Base-by-base conservation (phyloP, 2,113 vertebrate species). In the Podarcis raffonei region DNA sequence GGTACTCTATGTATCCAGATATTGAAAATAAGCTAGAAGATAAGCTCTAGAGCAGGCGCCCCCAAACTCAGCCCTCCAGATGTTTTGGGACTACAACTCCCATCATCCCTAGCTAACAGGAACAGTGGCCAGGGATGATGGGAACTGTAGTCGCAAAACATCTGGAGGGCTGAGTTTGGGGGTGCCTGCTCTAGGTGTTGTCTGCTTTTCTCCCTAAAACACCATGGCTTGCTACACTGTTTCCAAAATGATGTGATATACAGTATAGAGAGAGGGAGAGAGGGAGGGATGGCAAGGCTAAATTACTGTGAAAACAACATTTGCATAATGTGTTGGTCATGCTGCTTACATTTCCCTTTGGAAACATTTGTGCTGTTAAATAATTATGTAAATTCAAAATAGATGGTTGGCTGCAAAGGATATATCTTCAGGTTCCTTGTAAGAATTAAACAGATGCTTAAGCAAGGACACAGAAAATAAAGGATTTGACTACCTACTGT, bases 281-380 rank as follows among this genome's bases (percentile, higher is more conserved):
- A 53, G 48, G 48, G 48, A 53, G 48, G 48, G 48, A 53, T 53
- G 48, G 48, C 48, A 53, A 53, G 92, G 72, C 89, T 94, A 95
- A 96, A 95, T 91, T 91, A 90, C 68, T 96, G 65, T 91, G 94
- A 96, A 96, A 97, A 92, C 91, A 96, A 93, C 87, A 97, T 97
- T 95, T 95, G 92, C 96, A 95, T 96, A 96, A 93, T 94, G 72
- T 87, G 92, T 62, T 93, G 90, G 91, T 93, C 93, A 92, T 92
- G 91, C 53, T 91, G 93, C 69, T 90, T 93, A 62, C 89, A 92
- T 93, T 95, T 94, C 91, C 88, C 87, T 95, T 95, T 93, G 93
- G 94, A 96, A 96, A 94, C 89, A 92, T 95, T 95, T 92, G 42
- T 81, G 48, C 81, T 89, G 53, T 89, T 94, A 92, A 94, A 95